These are phyloP conservation scores for Otocyon megalotis DNA, from an alignment of 2,113 vertebrate genomes.

Conservation along the genomic window DNA sequence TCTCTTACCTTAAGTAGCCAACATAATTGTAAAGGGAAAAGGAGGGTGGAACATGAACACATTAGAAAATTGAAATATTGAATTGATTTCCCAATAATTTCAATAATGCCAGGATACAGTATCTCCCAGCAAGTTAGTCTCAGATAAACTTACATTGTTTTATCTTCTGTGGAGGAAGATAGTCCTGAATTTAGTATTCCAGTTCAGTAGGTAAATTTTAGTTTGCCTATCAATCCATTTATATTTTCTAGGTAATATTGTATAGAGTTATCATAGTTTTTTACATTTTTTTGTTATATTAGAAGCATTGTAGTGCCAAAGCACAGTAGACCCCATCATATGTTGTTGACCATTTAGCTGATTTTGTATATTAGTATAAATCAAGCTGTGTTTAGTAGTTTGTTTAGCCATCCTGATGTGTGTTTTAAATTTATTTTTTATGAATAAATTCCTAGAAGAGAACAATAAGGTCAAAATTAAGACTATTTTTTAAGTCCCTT, in stretches of 20 bases:
- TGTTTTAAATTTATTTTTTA: neutral
- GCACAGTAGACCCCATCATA: neutral
- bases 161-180: neutral
- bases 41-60: neutral
- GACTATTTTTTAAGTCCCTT: neutral
- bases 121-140: neutral
- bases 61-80: neutral
- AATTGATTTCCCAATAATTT: neutral
- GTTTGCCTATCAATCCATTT: neutral
- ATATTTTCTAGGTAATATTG: conserved; percentile 23
- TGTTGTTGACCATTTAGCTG: neutral
- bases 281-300: conserved; percentile 23
- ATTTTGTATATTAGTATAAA: conserved; percentile 5
- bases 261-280: neutral
- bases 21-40: neutral
- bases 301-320: conserved; percentile 35
- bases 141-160: neutral
- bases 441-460: conserved; percentile 3
- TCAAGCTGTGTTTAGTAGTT: neutral
- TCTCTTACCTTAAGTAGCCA: neutral
- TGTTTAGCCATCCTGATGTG: neutral
- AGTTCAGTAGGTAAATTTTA: neutral
- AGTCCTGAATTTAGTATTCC: neutral
- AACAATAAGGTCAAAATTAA: neutral
- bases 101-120: neutral